Percentiles rank a stretch among this genome's conserved stretches.
phyloP scores from a whole-genome alignment of 2,888 invertebrate genomes.

The Morpho helenor region DNA sequence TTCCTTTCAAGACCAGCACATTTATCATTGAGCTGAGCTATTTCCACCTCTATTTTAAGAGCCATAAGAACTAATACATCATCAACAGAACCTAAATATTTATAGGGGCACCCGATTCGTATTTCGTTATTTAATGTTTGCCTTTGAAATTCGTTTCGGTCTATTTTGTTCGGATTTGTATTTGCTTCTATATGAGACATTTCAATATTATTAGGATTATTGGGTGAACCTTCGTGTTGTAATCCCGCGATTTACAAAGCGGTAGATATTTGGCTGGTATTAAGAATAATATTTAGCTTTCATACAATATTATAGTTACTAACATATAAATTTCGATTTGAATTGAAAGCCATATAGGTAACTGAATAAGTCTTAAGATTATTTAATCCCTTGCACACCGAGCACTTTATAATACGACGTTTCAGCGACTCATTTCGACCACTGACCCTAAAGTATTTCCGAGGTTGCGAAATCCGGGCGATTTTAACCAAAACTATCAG shows the following conservation, averaged over 20 bases:
- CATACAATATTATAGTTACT: not conserved
- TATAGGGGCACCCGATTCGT: constrained; percentile 67
- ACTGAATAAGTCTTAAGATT: too few species aligned
- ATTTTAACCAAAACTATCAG: too few species aligned
- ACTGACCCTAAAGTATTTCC: too few species aligned
- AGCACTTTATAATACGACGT: too few species aligned
- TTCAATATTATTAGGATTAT: constrained; percentile 20
- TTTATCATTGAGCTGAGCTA: constrained; percentile 17
- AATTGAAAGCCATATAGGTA: too few species aligned
- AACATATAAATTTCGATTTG: too few species aligned
- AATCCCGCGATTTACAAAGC: constrained; percentile 21
- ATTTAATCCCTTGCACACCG: too few species aligned
- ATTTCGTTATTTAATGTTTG: constrained; percentile 70
- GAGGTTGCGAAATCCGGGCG: too few species aligned
- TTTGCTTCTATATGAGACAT: constrained; percentile 27
- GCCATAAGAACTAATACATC: constrained; percentile 10
- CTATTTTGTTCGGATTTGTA: constrained; percentile 49
- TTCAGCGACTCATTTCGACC: too few species aligned
- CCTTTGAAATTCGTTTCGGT: constrained; percentile 76
- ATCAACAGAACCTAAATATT: constrained; percentile 17
- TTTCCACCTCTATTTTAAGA: constrained; percentile 28
- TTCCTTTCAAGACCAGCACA: constrained; percentile 32
- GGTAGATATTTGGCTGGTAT: not conserved
- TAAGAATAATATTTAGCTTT: constrained; percentile 3
- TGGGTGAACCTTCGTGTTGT: constrained; percentile 22